Evolutionary conservation across 2,888 invertebrate genomes (phyloP).

Genomic region (Melipona beecheii): DNA sequence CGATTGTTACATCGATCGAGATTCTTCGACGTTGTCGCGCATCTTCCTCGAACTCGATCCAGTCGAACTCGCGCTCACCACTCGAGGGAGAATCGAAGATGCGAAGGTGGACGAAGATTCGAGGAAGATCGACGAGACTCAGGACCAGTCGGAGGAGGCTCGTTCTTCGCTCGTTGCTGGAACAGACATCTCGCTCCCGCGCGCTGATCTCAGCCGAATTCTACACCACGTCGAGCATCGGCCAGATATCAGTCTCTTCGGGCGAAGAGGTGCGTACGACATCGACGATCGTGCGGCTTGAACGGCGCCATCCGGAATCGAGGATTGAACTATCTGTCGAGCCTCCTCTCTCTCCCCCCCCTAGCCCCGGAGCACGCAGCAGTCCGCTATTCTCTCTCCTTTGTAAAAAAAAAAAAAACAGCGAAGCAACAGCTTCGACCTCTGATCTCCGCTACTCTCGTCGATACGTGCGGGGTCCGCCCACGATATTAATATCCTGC

Average conservation of each 20-base stretch:
- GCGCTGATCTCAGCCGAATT: background rate
- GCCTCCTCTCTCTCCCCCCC: too few relatives aligned
- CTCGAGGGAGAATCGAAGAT: background rate
- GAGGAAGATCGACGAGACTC: conserved; percentile 29
- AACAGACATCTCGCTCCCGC: conserved; percentile 22
- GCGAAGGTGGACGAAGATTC: conserved; percentile 9
- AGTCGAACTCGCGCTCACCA: background rate
- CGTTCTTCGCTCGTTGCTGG: background rate
- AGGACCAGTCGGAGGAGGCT: conserved; percentile 1
- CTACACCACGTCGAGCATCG: background rate
- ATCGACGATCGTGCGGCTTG: background rate
- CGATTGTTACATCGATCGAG: too few relatives aligned
- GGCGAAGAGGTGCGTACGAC: background rate
- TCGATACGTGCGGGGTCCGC: background rate
- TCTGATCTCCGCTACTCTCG: too few relatives aligned
- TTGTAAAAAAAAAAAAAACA: too few relatives aligned
- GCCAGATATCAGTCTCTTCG: conserved; percentile 2
- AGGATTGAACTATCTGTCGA: background rate
- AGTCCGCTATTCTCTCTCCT: background rate
- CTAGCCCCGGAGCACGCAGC: background rate
- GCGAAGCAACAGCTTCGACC: too few relatives aligned
- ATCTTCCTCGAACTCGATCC: conserved; percentile 29
- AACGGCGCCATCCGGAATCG: conserved; percentile 36
- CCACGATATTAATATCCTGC: conserved; percentile 20
- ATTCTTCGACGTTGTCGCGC: background rate